Evolutionary conservation across 2,113 vertebrate species (phyloP).

Genomic region (Notiomystis cincta): DNA sequence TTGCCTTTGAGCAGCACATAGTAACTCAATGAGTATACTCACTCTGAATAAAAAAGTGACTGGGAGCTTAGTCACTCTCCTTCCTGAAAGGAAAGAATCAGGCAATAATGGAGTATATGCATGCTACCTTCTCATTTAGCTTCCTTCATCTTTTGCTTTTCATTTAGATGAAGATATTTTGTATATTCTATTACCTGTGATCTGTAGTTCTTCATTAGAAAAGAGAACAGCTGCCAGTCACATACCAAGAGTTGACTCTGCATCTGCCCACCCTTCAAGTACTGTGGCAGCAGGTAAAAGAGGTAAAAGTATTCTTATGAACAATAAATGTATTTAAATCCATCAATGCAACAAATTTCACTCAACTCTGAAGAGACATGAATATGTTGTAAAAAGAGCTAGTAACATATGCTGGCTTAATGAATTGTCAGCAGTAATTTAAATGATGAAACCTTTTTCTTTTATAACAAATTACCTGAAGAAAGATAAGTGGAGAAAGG

Average conservation of each 20-base stretch:
- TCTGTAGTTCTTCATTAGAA: background rate
- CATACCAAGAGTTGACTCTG: background rate
- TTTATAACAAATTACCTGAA: background rate
- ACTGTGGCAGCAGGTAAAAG: background rate
- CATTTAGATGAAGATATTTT: slow-evolving; percentile 1
- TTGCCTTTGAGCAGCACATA: background rate
- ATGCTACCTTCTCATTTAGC: background rate
- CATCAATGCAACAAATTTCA: background rate
- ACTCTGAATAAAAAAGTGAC: background rate
- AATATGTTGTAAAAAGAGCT: background rate
- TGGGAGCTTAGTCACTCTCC: background rate
- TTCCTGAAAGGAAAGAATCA: background rate
- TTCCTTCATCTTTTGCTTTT: background rate
- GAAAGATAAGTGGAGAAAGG: background rate
- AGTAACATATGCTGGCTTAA: background rate
- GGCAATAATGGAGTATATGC: background rate
- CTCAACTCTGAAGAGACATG: background rate
- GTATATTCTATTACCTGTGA: background rate
- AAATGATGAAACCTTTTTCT: background rate
- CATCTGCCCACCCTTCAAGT: background rate
- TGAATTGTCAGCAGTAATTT: background rate
- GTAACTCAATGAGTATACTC: background rate
- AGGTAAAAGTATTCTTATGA: background rate
- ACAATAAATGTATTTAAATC: background rate
- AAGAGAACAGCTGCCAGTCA: background rate